A percentile compares a stretch with the other conserved stretches of the same genome.
Conservation (phyloP, 2,888 invertebrate species). For the Polydrusus pterygomalis region DNA sequence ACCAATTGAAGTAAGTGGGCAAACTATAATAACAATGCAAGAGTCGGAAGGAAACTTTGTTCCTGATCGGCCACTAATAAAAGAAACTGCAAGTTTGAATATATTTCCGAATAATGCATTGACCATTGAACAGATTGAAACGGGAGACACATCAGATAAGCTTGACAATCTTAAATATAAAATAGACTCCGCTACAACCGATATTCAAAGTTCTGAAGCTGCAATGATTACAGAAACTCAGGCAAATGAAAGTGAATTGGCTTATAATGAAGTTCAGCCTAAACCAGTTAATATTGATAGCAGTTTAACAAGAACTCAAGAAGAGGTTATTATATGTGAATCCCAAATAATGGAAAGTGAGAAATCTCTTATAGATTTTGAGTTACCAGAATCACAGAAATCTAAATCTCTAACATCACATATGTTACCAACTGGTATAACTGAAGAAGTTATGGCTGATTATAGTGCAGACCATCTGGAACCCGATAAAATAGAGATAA, state of each 20-base stretch:
- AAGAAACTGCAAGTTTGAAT: slow-evolving; percentile 76
- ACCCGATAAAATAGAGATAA: slow-evolving; percentile 62
- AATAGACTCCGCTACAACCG: slow-evolving; percentile 74
- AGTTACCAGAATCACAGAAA: slow-evolving; percentile 74
- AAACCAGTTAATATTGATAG: slow-evolving; percentile 69
- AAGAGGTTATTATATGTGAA: slow-evolving; percentile 78
- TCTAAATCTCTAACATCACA: slow-evolving; percentile 73
- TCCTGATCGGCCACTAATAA: slow-evolving; percentile 73
- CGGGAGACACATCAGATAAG: slow-evolving; percentile 75
- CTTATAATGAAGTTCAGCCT: slow-evolving; percentile 68
- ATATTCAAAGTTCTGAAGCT: slow-evolving; percentile 78
- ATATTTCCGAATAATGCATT: slow-evolving; percentile 78
- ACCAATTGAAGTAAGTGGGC: slow-evolving; percentile 76
- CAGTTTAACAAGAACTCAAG: slow-evolving; percentile 75
- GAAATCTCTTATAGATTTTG: slow-evolving; percentile 73
- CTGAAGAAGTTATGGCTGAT: slow-evolving; percentile 72
- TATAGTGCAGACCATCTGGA: slow-evolving; percentile 66
- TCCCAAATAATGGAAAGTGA: slow-evolving; percentile 81
- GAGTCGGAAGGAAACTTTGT: slow-evolving; percentile 79
- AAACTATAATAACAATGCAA: slow-evolving; percentile 77
- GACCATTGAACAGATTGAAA: slow-evolving; percentile 76
- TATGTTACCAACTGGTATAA: slow-evolving; percentile 74
- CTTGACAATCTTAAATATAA: slow-evolving; percentile 75
- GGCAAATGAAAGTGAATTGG: slow-evolving; percentile 80
- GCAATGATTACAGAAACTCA: slow-evolving; percentile 78